Evolutionary conservation across 2,113 vertebrate genomes (phyloP), one percentile per base, ranked within the genome.

Genomic region (Tachysurus fulvidraco): DNA sequence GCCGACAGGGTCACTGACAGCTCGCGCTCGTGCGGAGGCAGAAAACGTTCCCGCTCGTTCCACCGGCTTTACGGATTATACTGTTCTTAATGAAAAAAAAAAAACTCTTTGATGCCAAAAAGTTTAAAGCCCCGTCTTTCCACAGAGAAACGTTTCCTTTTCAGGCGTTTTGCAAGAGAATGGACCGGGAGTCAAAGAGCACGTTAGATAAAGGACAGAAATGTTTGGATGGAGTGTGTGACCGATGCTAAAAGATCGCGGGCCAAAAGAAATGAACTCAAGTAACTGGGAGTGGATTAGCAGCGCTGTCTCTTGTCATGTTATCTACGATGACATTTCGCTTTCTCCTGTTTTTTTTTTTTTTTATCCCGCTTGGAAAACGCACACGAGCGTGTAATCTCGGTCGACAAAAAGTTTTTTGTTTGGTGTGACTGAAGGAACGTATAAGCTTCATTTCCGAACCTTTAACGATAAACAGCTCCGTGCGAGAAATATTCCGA

Each of bases 31-130:
- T 64, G 36, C 16, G 28, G 92, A 85, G 89, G 84, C 74, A 91
- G 86, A 80, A 36, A 91, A 87, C 89, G 85, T 92, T 91, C 86
- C 90, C 85, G 88, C 91, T 90, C 93, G 87, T 92, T 92, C 91
- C 91, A 62, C 91, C 91, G 91, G 92, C 87, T 60, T 94, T 92
- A 94, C 89, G 92, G 93, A 94, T 94, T 93, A 93, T 91, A 89
- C 91, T 92, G 89, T 92, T 93, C 93, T 92, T 91, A 93, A 93
- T 91, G 90, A 36, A 79, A 79, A 69, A 69, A 69, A 69, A 69
- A 93, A 92, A 93, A 92, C 91, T 87, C 90, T 88, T 90, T 90
- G 88, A 91, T 89, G 87, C 84, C 69, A 93, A 93, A 91, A 93
- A 94, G 91, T 93, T 93, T 90, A 93, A 92, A 91, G 60, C 90